Evolutionary conservation across 2,113 vertebrate species (phyloP), one percentile per base, ranked within the genome.

Genomic region (Pseudopodoces humilis): DNA sequence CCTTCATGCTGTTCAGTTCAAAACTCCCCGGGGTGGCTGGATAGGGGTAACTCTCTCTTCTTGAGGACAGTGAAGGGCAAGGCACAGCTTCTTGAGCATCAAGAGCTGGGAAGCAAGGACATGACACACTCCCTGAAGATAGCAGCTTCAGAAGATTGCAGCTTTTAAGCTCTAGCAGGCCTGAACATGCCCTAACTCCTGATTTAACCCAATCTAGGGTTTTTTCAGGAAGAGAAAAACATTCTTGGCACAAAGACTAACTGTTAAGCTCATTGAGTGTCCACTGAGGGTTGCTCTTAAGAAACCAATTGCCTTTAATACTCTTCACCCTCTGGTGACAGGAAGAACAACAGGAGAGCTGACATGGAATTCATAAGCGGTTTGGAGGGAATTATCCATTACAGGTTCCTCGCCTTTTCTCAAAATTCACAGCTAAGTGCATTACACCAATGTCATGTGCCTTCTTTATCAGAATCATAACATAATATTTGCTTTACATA

Each of bases 111-210:
- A 75, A 75, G 16, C 5, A 63, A 82, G 44, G 52, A 15, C 13
- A 28, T 0, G 1, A 44, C 9, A 20, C 0, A 2, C 4, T 25
- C 24, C 6, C 21, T 70, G 56, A 78, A 21, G 13, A n/a, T 0
- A 59, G 50, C 30, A 24, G 7, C 69, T 78, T 65, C 17, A 75
- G 47, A 58, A 58, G 9, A 30, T 52, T 78, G 65, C 43, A 50
- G 41, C 50, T 59, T 77, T 86, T 86, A 81, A 91, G 64, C 6
- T 84, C 33, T 28, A 74, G 35, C 39, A 63, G 60, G 19, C 6
- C 44, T 83, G 10, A 30, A 35, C 22, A 8, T 20, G 9, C 33
- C 33, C n/a, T 39, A 46, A n/a, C 4, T 79, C 62, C 44, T 24
- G 16, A 68, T 72, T 80, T 77, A 81, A 62, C 23, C 23, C 74